phyloP scores from a whole-genome alignment of 2,113 vertebrate species.

The Microcebus griseorufus region DNA sequence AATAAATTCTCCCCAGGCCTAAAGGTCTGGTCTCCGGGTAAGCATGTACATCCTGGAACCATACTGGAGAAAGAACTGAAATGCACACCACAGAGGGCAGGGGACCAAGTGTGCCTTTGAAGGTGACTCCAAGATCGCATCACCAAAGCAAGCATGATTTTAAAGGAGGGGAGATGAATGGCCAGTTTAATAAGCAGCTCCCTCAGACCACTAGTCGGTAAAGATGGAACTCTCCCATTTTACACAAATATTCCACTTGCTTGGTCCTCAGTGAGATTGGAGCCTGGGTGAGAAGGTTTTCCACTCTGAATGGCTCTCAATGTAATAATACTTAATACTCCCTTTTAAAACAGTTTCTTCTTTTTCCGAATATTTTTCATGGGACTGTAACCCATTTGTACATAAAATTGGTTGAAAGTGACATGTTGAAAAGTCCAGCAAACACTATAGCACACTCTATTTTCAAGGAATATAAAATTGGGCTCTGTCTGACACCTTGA shows the following conservation, averaged over 20 bases:
- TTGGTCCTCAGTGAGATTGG: not conserved
- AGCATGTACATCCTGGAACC: not conserved
- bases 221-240: not conserved
- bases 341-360: constrained; percentile 72
- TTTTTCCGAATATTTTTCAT: constrained; percentile 75
- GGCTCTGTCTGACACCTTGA: constrained; percentile 80
- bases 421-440: constrained; percentile 78
- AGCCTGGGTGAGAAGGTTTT: constrained; percentile 48
- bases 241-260: not conserved
- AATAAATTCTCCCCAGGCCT: constrained; percentile 8
- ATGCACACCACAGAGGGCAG: not conserved
- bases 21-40: constrained; percentile 4
- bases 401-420: constrained; percentile 80
- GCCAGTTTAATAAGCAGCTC: not conserved
- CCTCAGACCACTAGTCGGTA: not conserved
- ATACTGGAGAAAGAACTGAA: not conserved
- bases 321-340: constrained; percentile 77
- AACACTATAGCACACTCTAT: constrained; percentile 66
- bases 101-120: not conserved
- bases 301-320: constrained; percentile 58
- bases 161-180: not conserved
- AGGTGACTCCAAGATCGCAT: not conserved
- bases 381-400: constrained; percentile 80
- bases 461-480: constrained; percentile 81
- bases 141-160: not conserved